phyloP scores from a whole-genome alignment of 2,113 vertebrate genomes.

The Recurvirostra avosetta region DNA sequence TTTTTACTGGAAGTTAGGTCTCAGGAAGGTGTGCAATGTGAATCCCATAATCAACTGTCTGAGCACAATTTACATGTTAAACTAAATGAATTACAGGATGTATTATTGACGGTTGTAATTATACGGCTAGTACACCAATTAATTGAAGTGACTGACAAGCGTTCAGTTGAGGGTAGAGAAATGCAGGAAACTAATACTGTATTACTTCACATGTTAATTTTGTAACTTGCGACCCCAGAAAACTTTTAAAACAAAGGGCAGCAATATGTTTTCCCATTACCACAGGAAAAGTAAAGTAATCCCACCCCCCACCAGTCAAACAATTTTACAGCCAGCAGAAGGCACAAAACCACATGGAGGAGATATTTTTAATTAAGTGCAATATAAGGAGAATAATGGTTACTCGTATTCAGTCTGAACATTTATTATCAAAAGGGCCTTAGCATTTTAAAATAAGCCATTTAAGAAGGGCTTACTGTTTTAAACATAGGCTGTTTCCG shows the following conservation, averaged over 20 bases:
- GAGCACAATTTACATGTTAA: background rate
- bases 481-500: conserved; percentile 64
- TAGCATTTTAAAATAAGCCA: conserved; percentile 64
- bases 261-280: conserved; percentile 42
- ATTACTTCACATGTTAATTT: conserved; percentile 34
- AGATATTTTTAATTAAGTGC: conserved; percentile 54
- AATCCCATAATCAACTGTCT: background rate
- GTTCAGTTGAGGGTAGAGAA: background rate
- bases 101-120: conserved; percentile 24
- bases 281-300: conserved; percentile 51
- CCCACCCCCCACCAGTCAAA: background rate
- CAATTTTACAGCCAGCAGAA: conserved; percentile 46
- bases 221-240: conserved; percentile 39
- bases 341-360: conserved; percentile 54
- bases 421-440: conserved; percentile 50
- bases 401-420: conserved; percentile 11
- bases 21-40: background rate
- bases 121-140: conserved; percentile 10
- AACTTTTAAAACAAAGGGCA: conserved; percentile 33
- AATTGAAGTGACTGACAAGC: background rate
- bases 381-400: conserved; percentile 29
- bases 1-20: background rate
- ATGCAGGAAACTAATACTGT: conserved; percentile 34
- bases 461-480: conserved; percentile 56
- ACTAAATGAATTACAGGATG: background rate